A percentile compares a stretch with the other conserved stretches of the same genome.
These are phyloP conservation scores for Hemithea aestivaria DNA, from an alignment of 2,888 invertebrate species.

Conservation along the genomic window DNA sequence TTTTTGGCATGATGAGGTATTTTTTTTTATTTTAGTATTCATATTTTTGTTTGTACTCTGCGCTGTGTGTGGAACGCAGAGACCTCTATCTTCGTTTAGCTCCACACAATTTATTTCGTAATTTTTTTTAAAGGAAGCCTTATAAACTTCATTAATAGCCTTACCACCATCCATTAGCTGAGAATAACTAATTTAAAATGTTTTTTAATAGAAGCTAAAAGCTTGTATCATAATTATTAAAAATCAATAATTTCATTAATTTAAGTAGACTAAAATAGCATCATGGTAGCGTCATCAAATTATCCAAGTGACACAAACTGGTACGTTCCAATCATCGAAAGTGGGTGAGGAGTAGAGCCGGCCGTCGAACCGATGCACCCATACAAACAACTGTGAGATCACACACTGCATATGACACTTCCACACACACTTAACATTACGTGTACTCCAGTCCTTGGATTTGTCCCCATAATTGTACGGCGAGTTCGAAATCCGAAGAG, in stretches of 20 bases:
- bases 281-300: constrained; percentile 39
- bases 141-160: not conserved
- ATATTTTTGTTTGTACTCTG: too few relatives aligned
- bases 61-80: too few relatives aligned
- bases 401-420: constrained; percentile 54
- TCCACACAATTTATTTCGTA: too few relatives aligned
- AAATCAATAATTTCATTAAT: too few relatives aligned
- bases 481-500: constrained; percentile 36
- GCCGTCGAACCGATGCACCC: constrained; percentile 62
- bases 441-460: constrained; percentile 30
- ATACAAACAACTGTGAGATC: constrained; percentile 58
- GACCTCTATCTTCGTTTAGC: too few relatives aligned
- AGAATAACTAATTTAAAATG: too few relatives aligned
- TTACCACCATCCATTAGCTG: too few relatives aligned
- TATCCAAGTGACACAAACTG: constrained; percentile 37
- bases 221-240: too few relatives aligned
- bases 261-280: constrained; percentile 40
- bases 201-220: too few relatives aligned
- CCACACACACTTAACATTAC: constrained; percentile 50
- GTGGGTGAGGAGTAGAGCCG: constrained; percentile 55
- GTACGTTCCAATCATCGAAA: constrained; percentile 56
- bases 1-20: too few relatives aligned
- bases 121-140: constrained; percentile 6
- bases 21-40: too few relatives aligned
- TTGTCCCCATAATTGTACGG: constrained; percentile 37